phyloP scores from a whole-genome alignment of 1,140 invertebrate genomes.

The Caenorhabditis latens region DNA sequence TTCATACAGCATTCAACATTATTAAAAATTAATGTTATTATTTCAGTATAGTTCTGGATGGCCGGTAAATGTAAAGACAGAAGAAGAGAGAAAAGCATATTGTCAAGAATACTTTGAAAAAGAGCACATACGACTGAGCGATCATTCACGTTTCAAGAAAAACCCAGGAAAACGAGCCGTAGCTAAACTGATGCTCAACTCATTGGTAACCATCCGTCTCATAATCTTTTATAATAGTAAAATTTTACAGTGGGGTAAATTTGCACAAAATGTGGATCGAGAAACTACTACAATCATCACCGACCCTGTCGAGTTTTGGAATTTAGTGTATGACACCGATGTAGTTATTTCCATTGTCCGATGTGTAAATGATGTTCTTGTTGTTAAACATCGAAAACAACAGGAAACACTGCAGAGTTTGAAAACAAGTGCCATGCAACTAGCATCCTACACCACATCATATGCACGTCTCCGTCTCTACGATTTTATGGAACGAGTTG shows the following conservation, averaged over 20 bases:
- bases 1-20: no score
- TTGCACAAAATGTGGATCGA: background rate
- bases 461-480: background rate
- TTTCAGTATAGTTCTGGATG: slow-evolving; percentile 11
- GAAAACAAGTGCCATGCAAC: background rate
- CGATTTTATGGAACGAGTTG: background rate
- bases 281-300: background rate
- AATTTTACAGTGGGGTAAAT: background rate
- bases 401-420: background rate
- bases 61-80: background rate
- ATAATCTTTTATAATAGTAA: background rate
- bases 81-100: background rate
- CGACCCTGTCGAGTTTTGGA: background rate
- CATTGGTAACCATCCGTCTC: background rate
- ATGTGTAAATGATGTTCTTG: background rate
- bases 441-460: background rate
- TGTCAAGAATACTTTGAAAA: background rate
- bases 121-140: background rate
- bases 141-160: background rate
- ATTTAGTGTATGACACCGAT: background rate
- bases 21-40: no score
- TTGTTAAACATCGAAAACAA: background rate
- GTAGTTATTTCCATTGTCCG: background rate
- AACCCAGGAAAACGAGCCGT: background rate
- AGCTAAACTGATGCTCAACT: background rate